Evolutionary conservation across 2,797 vertebrate species (phyloP).

Genomic region (Sardinella longiceps): DNA sequence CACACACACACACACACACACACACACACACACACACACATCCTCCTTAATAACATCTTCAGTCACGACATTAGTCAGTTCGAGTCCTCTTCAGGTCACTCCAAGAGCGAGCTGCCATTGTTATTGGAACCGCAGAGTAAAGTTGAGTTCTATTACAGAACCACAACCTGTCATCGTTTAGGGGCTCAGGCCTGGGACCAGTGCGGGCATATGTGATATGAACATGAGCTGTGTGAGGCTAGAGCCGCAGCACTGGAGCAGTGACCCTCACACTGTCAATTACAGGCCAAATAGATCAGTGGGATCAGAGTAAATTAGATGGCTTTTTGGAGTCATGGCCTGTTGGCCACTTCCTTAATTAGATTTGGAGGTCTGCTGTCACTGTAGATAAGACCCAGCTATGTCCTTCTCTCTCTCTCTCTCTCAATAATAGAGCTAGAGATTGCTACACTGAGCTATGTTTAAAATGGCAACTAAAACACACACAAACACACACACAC

Average conservation of each 20-base stretch:
- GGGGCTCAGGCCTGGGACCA: background rate
- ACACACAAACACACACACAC: too few species aligned
- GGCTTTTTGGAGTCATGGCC: background rate
- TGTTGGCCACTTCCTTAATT: conserved; percentile 4
- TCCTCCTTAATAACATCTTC: conserved; percentile 39
- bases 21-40: too few species aligned
- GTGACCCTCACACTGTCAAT: background rate
- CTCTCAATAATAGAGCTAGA: background rate
- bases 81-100: conserved; percentile 1
- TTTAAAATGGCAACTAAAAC: background rate
- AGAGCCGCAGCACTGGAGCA: background rate
- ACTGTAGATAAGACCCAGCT: background rate
- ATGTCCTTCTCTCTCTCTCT: background rate
- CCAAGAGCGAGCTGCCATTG: background rate
- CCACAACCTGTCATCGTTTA: background rate
- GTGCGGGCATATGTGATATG: background rate
- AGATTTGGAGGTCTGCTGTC: background rate
- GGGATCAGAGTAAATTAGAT: background rate
- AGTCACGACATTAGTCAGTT: conserved; percentile 48
- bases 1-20: too few species aligned
- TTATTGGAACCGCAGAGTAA: background rate
- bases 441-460: background rate
- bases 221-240: background rate
- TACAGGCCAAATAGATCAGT: conserved; percentile 21
- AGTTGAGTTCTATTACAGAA: background rate